phyloP scores from a whole-genome alignment of 2,113 vertebrate species.

The Microcebus tavaratra region DNA sequence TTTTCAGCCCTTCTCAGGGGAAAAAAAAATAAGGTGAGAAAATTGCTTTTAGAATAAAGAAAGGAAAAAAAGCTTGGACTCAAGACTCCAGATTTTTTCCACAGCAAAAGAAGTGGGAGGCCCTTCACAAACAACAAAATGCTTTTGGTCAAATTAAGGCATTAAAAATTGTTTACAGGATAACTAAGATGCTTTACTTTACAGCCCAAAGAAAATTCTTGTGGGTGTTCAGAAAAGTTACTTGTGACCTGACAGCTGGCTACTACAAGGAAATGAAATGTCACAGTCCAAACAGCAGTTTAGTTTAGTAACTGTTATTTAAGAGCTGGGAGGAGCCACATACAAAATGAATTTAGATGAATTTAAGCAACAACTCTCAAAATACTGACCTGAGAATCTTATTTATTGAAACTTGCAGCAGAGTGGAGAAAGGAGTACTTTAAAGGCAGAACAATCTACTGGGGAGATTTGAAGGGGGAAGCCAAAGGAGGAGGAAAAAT shows the following conservation, averaged over 20 bases:
- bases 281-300: conserved; percentile 31
- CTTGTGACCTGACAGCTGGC: conserved; percentile 45
- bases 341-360: neutral
- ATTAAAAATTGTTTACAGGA: conserved; percentile 31
- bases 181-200: conserved; percentile 53
- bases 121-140: conserved; percentile 50
- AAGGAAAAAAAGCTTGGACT: neutral
- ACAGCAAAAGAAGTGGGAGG: conserved; percentile 33
- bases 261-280: conserved; percentile 62
- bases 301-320: conserved; percentile 42
- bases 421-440: neutral
- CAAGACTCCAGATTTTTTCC: conserved; percentile 14
- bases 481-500: neutral
- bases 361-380: neutral
- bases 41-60: conserved; percentile 34
- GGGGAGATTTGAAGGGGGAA: neutral
- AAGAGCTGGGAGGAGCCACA: neutral
- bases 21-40: neutral
- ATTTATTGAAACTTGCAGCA: conserved; percentile 16
- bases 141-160: conserved; percentile 38
- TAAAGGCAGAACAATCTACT: neutral
- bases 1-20: neutral
- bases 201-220: conserved; percentile 35
- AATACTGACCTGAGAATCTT: conserved; percentile 15
- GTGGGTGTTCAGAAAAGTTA: conserved; percentile 36